Evolutionary conservation across 1,140 invertebrate species (phyloP), one percentile per base, ranked within the genome.

Genomic region (Mesaphorura yosii): DNA sequence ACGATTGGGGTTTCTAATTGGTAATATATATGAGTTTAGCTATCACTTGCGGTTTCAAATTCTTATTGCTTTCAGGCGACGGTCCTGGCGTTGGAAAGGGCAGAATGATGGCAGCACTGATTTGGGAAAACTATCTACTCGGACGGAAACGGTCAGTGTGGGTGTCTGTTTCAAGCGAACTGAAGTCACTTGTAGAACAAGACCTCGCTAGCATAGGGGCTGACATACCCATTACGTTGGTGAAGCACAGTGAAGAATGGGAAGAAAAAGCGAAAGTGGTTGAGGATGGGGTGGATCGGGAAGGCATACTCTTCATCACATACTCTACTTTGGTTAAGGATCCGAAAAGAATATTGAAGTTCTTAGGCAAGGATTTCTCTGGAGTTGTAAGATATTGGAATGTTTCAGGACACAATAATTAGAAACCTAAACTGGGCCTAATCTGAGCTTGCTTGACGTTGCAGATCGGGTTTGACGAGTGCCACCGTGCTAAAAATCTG

Each of bases 401-500:
- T 3, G 25, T 14, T 2, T 10, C n/a, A n/a, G n/a, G n/a, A n/a
- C n/a, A n/a, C n/a, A n/a, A n/a, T n/a, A n/a, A n/a, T n/a, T n/a
- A n/a, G n/a, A n/a, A n/a, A n/a, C n/a, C n/a, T n/a, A n/a, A n/a
- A n/a, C n/a, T n/a, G n/a, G n/a, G n/a, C n/a, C n/a, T n/a, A n/a
- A n/a, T n/a, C n/a, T n/a, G n/a, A n/a, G n/a, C n/a, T n/a, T n/a
- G n/a, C n/a, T n/a, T n/a, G n/a, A n/a, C n/a, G n/a, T n/a, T n/a
- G 28, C 40, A 76, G 62, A 94, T 98, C 65, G 80, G 98, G 25
- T 98, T 98, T 74, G 95, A 98, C 72, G 95, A 99, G 70, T 98
- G 95, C 73, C 95, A 99, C 73, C 82, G 91, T 64, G 95, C 95
- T 0, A 99, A 99, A 72, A 98, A 99, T 76, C 73, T 98, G 17